Conservation (phyloP, 2,113 vertebrate genomes). For the Benthochromis sp. region DNA sequence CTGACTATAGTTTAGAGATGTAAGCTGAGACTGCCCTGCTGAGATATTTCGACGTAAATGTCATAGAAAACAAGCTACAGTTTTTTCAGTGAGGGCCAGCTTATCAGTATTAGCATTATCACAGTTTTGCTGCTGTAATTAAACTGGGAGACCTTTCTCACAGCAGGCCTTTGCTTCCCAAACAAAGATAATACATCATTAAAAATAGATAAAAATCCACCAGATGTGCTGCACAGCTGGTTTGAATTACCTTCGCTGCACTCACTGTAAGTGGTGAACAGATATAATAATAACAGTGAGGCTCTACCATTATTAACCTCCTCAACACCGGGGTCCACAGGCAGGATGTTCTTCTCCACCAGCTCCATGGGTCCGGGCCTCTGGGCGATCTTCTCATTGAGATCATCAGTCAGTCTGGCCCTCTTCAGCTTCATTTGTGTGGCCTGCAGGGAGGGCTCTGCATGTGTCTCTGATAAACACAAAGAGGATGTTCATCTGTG, state of each 20-base stretch:
- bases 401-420: conserved; percentile 86
- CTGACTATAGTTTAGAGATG: background rate
- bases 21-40: background rate
- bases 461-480: conserved; percentile 81
- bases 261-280: background rate
- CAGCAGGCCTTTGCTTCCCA: background rate
- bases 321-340: conserved; percentile 82
- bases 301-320: conserved; percentile 81
- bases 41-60: background rate
- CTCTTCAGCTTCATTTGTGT: conserved; percentile 95
- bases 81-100: background rate
- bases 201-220: background rate
- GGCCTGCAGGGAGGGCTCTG: conserved; percentile 88
- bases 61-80: background rate
- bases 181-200: background rate
- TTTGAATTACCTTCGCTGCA: background rate
- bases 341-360: conserved; percentile 95
- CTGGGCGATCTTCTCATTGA: conserved; percentile 95
- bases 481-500: background rate
- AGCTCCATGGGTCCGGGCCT: conserved; percentile 94
- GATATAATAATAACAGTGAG: background rate
- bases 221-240: background rate
- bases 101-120: background rate
- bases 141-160: background rate
- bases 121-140: background rate